Percentiles rank a stretch among this genome's conserved stretches.
These are phyloP conservation scores for Neopelma chrysocephalum DNA, from an alignment of 2,797 vertebrate species.

Conservation along the genomic window DNA sequence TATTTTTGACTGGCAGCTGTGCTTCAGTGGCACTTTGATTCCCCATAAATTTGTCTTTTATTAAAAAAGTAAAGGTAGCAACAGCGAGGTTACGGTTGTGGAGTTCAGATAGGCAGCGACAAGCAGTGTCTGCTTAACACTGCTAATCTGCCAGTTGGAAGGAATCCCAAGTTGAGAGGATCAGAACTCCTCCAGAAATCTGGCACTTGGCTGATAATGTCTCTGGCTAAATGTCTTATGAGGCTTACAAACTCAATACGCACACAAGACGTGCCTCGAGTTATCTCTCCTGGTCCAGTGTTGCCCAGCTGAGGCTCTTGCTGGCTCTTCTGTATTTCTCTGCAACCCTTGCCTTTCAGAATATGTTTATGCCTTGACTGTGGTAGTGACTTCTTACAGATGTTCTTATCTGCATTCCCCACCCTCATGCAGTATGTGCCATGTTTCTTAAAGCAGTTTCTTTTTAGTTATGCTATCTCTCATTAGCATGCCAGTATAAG, in stretches of 20 bases:
- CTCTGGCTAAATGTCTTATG: conserved; percentile 41
- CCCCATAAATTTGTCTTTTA: conserved; percentile 33
- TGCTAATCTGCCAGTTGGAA: conserved; percentile 63
- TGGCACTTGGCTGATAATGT: conserved; percentile 56
- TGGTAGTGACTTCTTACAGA: background rate
- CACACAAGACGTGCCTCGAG: background rate
- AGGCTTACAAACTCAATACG: conserved; percentile 1
- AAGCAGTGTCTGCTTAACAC: conserved; percentile 53
- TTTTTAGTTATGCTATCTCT: background rate
- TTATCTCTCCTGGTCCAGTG: conserved; percentile 37
- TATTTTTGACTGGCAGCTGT: conserved; percentile 49
- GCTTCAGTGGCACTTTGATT: conserved; percentile 28
- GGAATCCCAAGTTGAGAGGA: conserved; percentile 51
- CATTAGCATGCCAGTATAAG: background rate
- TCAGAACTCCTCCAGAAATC: conserved; percentile 50
- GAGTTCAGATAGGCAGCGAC: conserved; percentile 53
- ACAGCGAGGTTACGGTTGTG: background rate
- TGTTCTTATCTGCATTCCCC: conserved; percentile 4
- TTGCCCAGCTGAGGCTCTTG: conserved; percentile 50
- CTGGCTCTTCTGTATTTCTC: conserved; percentile 33
- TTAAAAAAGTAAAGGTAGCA: conserved; percentile 76
- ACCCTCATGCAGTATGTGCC: background rate
- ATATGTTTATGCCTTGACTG: conserved; percentile 4
- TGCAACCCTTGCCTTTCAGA: conserved; percentile 21
- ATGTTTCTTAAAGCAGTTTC: background rate